phyloP scores from a whole-genome alignment of 2,113 vertebrate genomes.

The Copsychus sechellarum region DNA sequence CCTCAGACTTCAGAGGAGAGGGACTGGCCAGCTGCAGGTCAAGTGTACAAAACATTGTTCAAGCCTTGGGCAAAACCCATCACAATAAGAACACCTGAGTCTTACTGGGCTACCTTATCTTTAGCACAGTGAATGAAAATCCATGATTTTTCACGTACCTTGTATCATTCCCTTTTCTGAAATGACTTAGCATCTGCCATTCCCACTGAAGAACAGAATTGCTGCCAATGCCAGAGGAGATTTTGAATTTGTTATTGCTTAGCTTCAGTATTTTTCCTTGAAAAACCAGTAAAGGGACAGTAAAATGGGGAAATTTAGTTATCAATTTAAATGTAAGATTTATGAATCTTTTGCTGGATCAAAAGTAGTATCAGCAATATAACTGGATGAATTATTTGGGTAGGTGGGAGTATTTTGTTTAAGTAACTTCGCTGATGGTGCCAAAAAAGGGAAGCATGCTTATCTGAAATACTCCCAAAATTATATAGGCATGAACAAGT shows the following conservation, averaged over 20 bases:
- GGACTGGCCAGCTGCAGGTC: background rate
- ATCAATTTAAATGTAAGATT: background rate
- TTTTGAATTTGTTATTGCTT: background rate
- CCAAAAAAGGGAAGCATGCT: background rate
- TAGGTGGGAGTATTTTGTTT: background rate
- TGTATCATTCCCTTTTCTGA: background rate
- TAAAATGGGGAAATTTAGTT: background rate
- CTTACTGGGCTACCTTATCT: background rate
- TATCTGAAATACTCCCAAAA: background rate
- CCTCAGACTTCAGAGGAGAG: background rate
- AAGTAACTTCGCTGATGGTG: background rate
- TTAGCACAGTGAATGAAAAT: background rate
- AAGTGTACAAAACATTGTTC: background rate
- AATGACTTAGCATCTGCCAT: slow-evolving; percentile 12
- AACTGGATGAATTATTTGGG: background rate
- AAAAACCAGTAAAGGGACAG: background rate
- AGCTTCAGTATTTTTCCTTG: background rate
- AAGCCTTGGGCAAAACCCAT: background rate
- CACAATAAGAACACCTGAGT: background rate
- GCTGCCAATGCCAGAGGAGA: background rate
- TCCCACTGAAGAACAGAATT: background rate
- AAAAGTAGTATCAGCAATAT: background rate
- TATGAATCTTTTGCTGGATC: background rate
- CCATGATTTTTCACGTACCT: background rate
- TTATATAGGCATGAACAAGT: background rate